These are phyloP conservation scores for Meloe dianella DNA, from an alignment of 2,888 invertebrate species.

Conservation along the genomic window DNA sequence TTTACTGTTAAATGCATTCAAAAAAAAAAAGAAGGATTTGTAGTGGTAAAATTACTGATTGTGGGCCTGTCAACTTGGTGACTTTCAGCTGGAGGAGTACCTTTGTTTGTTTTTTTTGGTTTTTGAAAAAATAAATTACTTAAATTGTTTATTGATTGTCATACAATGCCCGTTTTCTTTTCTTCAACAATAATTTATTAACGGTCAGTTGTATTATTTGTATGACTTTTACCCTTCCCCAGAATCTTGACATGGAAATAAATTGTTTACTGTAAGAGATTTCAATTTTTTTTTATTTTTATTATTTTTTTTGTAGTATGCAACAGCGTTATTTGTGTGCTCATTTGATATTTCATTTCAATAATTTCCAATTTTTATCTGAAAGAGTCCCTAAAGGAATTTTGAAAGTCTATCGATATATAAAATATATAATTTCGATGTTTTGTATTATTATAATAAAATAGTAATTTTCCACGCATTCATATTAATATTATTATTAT, in stretches of 20 bases:
- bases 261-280: not conserved
- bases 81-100: not conserved
- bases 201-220: not conserved
- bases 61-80: not conserved
- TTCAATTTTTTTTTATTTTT: not conserved
- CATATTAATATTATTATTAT: not conserved
- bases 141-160: slow-evolving; percentile 3
- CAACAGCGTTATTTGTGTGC: no score
- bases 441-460: not conserved
- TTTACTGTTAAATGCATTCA: not conserved
- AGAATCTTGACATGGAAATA: not conserved
- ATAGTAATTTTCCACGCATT: not conserved
- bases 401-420: no score
- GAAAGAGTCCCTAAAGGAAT: no score
- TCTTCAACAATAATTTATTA: slow-evolving; percentile 5
- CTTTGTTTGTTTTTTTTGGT: not conserved
- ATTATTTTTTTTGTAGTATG: not conserved
- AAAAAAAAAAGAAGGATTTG: no score
- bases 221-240: not conserved
- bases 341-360: not conserved
- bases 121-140: not conserved
- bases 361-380: no score
- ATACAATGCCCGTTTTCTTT: not conserved
- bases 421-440: no score
- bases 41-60: not conserved